Base-by-base conservation (phyloP, 2,113 vertebrate genomes). In the Ophthalmotilapia sp. region DNA sequence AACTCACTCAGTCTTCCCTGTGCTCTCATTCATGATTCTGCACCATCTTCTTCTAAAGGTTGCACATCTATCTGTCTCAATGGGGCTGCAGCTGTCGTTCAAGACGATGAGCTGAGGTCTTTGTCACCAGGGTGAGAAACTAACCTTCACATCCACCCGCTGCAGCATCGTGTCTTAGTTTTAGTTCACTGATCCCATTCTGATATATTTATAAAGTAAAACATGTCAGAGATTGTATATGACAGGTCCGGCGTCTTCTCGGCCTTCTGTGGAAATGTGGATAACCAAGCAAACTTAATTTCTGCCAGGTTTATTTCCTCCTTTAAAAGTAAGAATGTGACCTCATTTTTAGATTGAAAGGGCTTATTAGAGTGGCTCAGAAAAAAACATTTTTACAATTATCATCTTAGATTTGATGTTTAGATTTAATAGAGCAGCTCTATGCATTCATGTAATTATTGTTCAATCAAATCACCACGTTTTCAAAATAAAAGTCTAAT, bases 1-100 rank as follows among this genome's bases (percentile, higher is more conserved):
- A 88, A 87, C 87, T 84, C 49, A 36, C 54, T 94, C 90, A 82
- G 83, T 93, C 88, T 87, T 87, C 62, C 13, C 53, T 8, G 4
- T 15, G 2, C 79, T 62, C 80, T 45, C 89, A 73, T 85, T 68
- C 47, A 2, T 88, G 88, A 62, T 40, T 56, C 65, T 26, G 84
- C 40, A 4, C 62, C 86, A 83, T 89, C 83, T 88, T 38, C 53
- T 82, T 45, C 58, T 19, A 68, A 88, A 90, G 88, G 83, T 90
- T 54, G 62, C 86, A 65, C 79, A 68, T 90, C 84, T 81, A 45
- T 89, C 85, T 2, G 70, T 90, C 83, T 91, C 81, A 26, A 2
- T 80, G 77, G 49, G 62, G 68, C 79, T 8, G 84, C 31, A 3
- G 40, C 83, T 82, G 81, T 73, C 42, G 2, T 17, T 49, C 51